A percentile compares a stretch with the other conserved stretches of the same genome.
Conservation (phyloP, 2,888 invertebrate species). For the Tipula confusa region DNA sequence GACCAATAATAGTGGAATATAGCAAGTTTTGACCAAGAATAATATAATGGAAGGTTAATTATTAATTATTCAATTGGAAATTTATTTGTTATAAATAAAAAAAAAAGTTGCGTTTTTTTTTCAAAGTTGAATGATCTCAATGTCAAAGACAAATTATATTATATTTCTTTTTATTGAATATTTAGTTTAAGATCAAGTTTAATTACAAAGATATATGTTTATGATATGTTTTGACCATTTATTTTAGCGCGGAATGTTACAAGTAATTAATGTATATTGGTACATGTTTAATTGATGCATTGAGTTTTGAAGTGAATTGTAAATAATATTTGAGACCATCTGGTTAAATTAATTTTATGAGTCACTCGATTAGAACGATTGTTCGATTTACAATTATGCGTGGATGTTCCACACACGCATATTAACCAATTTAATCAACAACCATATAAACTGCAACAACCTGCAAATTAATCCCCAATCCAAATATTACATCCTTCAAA, state of each 20-base stretch:
- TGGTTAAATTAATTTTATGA: not conserved
- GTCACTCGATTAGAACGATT: not conserved
- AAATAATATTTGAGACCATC: not conserved
- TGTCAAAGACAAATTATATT: slow-evolving; percentile 13
- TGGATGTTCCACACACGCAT: no score
- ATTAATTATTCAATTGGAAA: slow-evolving; percentile 25
- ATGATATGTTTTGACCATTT: not conserved
- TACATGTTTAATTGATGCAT: not conserved
- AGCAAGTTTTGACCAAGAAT: slow-evolving; percentile 12
- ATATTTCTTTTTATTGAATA: not conserved
- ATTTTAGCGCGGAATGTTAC: not conserved
- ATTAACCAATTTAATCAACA: no score
- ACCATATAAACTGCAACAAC: no score
- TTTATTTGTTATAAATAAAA: slow-evolving; percentile 3
- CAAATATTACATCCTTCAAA: no score
- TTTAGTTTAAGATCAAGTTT: slow-evolving; percentile 20
- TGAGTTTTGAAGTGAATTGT: not conserved
- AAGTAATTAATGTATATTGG: not conserved
- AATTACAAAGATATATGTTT: not conserved
- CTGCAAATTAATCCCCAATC: no score
- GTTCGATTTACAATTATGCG: no score
- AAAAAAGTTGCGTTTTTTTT: not conserved
- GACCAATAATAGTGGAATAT: slow-evolving; percentile 10
- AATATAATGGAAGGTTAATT: slow-evolving; percentile 25
- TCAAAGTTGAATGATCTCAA: slow-evolving; percentile 25